Base-by-base conservation (phyloP, 2,888 invertebrate species). In the Polydrusus tereticollis region DNA sequence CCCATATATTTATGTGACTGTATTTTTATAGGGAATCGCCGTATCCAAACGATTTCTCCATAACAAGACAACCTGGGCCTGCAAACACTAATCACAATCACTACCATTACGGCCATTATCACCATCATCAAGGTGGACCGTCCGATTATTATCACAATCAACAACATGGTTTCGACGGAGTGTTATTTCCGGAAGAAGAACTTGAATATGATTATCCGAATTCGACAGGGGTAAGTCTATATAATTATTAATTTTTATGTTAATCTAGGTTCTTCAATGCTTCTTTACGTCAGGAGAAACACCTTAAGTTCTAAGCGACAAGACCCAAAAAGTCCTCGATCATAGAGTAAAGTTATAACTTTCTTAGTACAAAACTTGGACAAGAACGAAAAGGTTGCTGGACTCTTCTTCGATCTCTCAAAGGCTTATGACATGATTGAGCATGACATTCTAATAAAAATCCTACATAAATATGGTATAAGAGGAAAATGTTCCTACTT, bases 21-120 rank as follows among this genome's bases (percentile, higher is more conserved):
- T 23, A 23, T 50, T 14, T 50, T 26, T 59, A 43, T 47, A 45
- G 47, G 50, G 59, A 16, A 4, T 14, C 20, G 2, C 8, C 29
- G 7, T 66, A 52, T 38, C 64, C 69, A 36, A 72, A 69, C 55
- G 75, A 75, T 41, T 69, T 75, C 14, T 60, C 69, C 16, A 21
- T 63, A 14, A 18, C 6, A 16, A 50, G 7, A 21, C 10, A 26
- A 36, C 21, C 50, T 2, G 12, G 33, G 43, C 18, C 18, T n/a
- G 33, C 33, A 8, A 29, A 29, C 29, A 10, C 43, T 26, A 16
- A 57, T n/a, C 55, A 59, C 36, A 26, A 58, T 33, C 59, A 60
- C 14, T 41, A n/a, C 14, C 47, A 63, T 26, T 36, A 68, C 20
- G 14, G 58, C 14, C 52, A 68, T n/a, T 20, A 33, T 12, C n/a